These are phyloP conservation scores for Leptura quadrifasciata DNA, from an alignment of 2,888 invertebrate species.

Conservation along the genomic window DNA sequence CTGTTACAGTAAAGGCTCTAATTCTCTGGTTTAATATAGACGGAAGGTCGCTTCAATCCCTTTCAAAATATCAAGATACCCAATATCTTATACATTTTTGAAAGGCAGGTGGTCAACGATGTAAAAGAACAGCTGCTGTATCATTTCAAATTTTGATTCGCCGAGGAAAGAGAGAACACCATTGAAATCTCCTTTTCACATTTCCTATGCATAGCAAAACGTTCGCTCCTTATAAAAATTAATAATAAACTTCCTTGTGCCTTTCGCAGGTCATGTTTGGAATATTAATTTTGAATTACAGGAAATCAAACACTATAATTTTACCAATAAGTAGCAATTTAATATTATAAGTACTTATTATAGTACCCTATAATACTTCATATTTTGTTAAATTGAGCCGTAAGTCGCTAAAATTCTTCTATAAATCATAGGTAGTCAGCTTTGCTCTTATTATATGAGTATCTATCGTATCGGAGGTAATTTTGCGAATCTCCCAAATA, in stretches of 20 bases:
- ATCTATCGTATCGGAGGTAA: neutral
- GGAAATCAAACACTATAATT: conserved; percentile 14
- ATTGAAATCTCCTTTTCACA: conserved; percentile 24
- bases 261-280: conserved; percentile 6
- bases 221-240: conserved; percentile 35
- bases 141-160: conserved; percentile 40
- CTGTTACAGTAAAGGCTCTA: too few relatives aligned
- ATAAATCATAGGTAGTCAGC: too few relatives aligned
- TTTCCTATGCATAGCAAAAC: conserved; percentile 34
- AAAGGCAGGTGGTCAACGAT: conserved; percentile 43
- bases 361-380: neutral
- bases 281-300: conserved; percentile 28
- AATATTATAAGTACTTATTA: neutral
- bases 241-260: conserved; percentile 31
- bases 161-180: conserved; percentile 22
- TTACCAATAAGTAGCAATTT: conserved; percentile 15
- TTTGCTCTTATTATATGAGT: too few relatives aligned
- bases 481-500: conserved; percentile 26
- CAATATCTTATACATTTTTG: neutral
- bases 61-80: neutral
- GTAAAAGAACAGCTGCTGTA: conserved; percentile 40
- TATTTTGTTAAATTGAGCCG: neutral
- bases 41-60: neutral
- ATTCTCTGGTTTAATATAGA: neutral
- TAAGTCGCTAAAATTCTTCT: too few relatives aligned